phyloP scores from a whole-genome alignment of 1,140 invertebrate genomes.

The Polypedilum vanderplanki region DNA sequence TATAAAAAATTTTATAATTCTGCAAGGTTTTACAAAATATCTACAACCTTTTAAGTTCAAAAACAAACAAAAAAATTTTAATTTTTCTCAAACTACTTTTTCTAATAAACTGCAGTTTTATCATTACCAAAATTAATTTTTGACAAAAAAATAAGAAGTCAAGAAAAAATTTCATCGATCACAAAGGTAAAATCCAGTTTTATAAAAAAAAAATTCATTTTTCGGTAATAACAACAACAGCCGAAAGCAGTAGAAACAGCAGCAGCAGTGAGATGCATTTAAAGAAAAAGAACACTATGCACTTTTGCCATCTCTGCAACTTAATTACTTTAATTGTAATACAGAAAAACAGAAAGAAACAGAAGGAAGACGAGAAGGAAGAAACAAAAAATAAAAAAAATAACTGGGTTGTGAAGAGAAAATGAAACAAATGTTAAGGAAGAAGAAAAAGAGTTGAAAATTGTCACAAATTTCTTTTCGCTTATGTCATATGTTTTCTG shows the following conservation, averaged over 20 bases:
- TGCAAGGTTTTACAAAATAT: no score
- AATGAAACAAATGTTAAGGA: not conserved
- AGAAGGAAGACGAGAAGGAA: not conserved
- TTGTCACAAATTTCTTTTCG: no score
- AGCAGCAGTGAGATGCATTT: not conserved
- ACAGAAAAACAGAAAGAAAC: not conserved
- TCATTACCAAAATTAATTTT: no score
- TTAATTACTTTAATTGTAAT: conserved; percentile 26
- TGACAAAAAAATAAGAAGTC: no score
- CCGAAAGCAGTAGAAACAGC: not conserved
- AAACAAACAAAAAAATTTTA: no score
- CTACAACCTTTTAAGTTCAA: no score
- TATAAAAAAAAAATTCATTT: no score
- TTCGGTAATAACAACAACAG: not conserved
- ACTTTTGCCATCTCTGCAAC: conserved; percentile 13
- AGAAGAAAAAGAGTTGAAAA: no score
- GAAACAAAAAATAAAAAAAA: not conserved
- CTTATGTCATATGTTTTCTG: no score
- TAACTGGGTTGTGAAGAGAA: not conserved
- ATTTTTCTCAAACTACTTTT: no score
- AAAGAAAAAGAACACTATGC: not conserved
- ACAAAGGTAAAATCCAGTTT: not conserved
- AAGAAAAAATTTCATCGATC: conserved; percentile 7
- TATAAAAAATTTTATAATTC: no score
- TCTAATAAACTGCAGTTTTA: no score